These are phyloP conservation scores for Halocynthia roretzi DNA, from an alignment of 23 tunicate species.

Conservation along the genomic window DNA sequence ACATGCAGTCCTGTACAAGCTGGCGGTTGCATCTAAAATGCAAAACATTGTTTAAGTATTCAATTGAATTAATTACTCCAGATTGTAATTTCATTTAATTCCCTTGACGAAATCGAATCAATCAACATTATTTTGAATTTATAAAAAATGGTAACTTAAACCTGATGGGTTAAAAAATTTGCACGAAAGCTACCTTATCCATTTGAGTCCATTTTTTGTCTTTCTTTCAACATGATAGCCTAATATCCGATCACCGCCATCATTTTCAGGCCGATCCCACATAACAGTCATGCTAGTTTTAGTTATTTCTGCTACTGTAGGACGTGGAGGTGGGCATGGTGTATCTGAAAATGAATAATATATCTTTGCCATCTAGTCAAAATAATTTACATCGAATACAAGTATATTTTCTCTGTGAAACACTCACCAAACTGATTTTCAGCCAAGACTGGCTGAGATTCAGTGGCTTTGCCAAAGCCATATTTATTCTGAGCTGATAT, in stretches of 20 bases:
- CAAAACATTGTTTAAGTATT: neutral
- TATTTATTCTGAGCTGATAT: slow-evolving; percentile 36
- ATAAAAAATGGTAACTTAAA: neutral
- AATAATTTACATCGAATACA: neutral
- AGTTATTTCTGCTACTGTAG: slow-evolving; percentile 7
- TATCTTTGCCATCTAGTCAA: neutral
- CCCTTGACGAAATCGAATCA: neutral
- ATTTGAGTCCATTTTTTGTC: slow-evolving; percentile 46
- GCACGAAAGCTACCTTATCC: slow-evolving; percentile 36
- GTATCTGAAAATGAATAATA: neutral
- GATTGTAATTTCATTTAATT: no score
- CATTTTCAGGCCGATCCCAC: slow-evolving; percentile 62
- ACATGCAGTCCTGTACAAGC: slow-evolving; percentile 48
- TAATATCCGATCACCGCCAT: slow-evolving; percentile 61
- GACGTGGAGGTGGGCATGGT: slow-evolving; percentile 21
- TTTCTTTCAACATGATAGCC: slow-evolving; percentile 78
- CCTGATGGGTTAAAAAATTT: neutral
- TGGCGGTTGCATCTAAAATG: slow-evolving; percentile 59
- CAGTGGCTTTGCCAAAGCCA: slow-evolving; percentile 25
- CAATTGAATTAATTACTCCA: neutral
- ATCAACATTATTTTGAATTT: neutral
- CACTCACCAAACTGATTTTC: slow-evolving; percentile 26
- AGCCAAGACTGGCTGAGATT: slow-evolving; percentile 22
- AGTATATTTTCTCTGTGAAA: neutral
- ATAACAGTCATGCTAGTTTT: slow-evolving; percentile 52